Conservation (phyloP, 2,888 invertebrate genomes). For the Cryptocephalus moraei region DNA sequence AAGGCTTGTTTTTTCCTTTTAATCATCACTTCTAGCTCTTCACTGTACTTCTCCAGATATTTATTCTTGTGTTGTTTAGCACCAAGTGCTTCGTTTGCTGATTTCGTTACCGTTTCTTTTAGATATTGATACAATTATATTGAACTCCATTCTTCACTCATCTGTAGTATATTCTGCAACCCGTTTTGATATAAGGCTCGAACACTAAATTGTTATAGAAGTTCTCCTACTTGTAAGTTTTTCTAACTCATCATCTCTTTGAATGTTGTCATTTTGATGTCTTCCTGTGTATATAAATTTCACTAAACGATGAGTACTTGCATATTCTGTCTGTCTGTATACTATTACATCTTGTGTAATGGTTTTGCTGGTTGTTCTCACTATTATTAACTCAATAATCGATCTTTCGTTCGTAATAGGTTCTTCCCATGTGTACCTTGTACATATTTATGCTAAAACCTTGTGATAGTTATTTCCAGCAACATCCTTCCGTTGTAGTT, state of each 20-base stretch:
- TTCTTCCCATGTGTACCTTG: too few species aligned
- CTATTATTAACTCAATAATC: too few species aligned
- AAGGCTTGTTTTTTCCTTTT: background rate
- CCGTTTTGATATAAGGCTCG: background rate
- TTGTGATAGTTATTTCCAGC: too few species aligned
- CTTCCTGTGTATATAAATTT: too few species aligned
- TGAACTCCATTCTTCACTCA: background rate
- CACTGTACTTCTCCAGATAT: background rate
- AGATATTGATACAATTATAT: background rate
- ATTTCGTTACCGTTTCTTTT: background rate
- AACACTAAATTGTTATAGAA: background rate
- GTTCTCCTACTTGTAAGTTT: background rate
- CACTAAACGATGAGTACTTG: too few species aligned
- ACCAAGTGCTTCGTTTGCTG: background rate
- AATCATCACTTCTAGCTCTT: background rate
- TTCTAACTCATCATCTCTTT: background rate
- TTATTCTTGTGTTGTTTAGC: background rate
- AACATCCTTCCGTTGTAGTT: too few species aligned
- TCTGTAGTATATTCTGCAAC: background rate
- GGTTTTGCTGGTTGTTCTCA: too few species aligned
- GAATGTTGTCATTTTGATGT: background rate
- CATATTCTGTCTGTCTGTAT: too few species aligned
- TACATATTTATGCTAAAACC: too few species aligned
- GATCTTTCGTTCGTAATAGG: too few species aligned
- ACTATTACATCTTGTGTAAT: too few species aligned